Percentiles rank a stretch among this genome's conserved stretches.
phyloP scores from a whole-genome alignment of 2,113 vertebrate species.

The Muscicapa adusta region DNA sequence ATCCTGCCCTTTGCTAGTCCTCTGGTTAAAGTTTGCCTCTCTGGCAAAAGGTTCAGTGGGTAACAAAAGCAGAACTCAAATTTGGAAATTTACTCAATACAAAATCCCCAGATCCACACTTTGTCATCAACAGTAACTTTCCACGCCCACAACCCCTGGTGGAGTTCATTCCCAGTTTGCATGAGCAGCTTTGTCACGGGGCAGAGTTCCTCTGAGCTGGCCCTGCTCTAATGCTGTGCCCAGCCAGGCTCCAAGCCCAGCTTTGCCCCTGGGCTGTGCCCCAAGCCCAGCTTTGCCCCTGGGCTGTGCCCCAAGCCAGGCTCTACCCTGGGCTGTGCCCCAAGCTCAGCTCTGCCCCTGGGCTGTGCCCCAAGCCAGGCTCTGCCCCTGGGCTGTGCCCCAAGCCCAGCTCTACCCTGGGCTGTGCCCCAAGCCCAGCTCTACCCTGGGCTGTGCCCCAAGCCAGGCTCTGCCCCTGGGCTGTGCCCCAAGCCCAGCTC shows the following conservation, averaged over 20 bases:
- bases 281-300: fast-evolving
- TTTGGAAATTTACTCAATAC: not conserved
- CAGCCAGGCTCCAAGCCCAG: too few relatives aligned
- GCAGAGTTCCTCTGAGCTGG: not conserved
- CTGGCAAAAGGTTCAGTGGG: not conserved
- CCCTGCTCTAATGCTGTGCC: fast-evolving
- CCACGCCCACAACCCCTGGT: not conserved
- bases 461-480: too few relatives aligned
- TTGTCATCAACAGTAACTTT: not conserved
- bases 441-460: too few relatives aligned
- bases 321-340: too few relatives aligned
- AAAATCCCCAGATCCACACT: not conserved
- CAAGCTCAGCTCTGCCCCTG: fast-evolving
- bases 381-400: too few relatives aligned
- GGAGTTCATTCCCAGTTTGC: not conserved
- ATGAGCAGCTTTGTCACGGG: fast-evolving
- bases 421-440: too few relatives aligned
- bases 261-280: not conserved
- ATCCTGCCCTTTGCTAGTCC: not conserved
- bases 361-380: not conserved
- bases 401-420: fast-evolving
- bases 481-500: not conserved
- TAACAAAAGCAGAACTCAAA: not conserved
- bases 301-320: not conserved
- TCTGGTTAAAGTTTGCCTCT: not conserved